Conservation (phyloP, 2,888 invertebrate species). For the Spodoptera picta region DNA sequence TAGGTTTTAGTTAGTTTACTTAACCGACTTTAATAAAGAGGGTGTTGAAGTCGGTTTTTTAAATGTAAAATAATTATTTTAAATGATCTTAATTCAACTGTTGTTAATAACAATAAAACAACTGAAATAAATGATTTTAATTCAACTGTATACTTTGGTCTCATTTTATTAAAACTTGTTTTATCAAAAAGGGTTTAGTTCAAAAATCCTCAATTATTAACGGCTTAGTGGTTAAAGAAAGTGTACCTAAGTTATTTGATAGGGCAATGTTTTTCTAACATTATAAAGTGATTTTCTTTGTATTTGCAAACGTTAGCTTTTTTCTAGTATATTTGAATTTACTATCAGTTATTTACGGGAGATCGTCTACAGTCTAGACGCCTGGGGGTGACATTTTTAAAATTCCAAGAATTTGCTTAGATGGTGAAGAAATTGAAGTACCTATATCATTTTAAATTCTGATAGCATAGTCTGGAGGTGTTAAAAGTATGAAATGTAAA, state of each 20-base stretch:
- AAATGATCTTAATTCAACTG: constrained; percentile 13
- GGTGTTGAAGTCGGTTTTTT: too few species aligned
- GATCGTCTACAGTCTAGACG: constrained; percentile 35
- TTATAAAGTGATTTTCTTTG: constrained; percentile 19
- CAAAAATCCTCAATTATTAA: constrained; percentile 30
- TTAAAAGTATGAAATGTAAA: background rate
- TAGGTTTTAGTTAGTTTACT: too few species aligned
- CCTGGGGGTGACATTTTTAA: constrained; percentile 23
- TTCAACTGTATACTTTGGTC: constrained; percentile 5
- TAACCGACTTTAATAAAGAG: too few species aligned
- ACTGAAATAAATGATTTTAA: too few species aligned
- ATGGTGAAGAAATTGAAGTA: background rate
- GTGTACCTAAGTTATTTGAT: constrained; percentile 8
- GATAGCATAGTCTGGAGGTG: background rate
- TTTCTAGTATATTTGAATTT: constrained; percentile 15
- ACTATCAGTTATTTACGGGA: constrained; percentile 26
- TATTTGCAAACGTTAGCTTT: constrained; percentile 18
- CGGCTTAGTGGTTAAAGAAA: constrained; percentile 24
- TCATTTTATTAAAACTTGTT: background rate
- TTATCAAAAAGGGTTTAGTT: constrained; percentile 28
- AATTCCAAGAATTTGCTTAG: constrained; percentile 7
- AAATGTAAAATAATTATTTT: too few species aligned
- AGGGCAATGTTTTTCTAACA: background rate
- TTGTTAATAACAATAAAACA: too few species aligned
- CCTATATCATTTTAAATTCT: constrained; percentile 14